phyloP scores from a whole-genome alignment of 2,888 invertebrate species.

The Chrysopilus asiliformis region DNA sequence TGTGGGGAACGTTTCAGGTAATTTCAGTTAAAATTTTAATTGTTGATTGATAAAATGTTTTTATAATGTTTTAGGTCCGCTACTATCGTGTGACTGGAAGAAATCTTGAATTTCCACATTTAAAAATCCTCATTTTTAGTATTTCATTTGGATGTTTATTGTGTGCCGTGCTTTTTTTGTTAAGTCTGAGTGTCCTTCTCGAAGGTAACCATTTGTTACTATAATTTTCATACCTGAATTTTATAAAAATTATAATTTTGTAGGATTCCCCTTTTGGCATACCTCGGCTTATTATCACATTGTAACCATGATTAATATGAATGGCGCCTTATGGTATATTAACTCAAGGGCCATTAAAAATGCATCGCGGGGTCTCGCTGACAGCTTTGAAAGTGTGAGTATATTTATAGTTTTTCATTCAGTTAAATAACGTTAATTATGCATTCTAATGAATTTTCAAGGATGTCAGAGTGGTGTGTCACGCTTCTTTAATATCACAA shows the following conservation, averaged over 20 bases:
- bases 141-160: constrained; percentile 49
- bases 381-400: constrained; percentile 39
- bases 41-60: neutral
- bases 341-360: constrained; percentile 53
- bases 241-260: neutral
- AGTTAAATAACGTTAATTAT: too few relatives aligned
- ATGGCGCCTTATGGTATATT: constrained; percentile 56
- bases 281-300: constrained; percentile 46
- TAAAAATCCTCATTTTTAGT: constrained; percentile 46
- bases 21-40: constrained; percentile 12
- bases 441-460: too few relatives aligned
- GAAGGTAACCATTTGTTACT: constrained; percentile 27
- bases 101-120: constrained; percentile 45
- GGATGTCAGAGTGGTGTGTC: constrained; percentile 45
- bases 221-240: neutral
- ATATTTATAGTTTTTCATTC: neutral
- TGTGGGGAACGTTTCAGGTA: constrained; percentile 54
- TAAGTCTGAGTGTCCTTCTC: constrained; percentile 45
- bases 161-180: constrained; percentile 44
- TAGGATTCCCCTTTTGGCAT: constrained; percentile 48
- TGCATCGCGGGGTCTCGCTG: constrained; percentile 43
- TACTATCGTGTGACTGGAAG: constrained; percentile 45
- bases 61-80: constrained; percentile 37
- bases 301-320: constrained; percentile 59
- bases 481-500: constrained; percentile 43